A percentile compares a stretch with the other conserved stretches of the same genome.
phyloP scores from a whole-genome alignment of 2,113 vertebrate genomes.

The Pachyramphus minor region DNA sequence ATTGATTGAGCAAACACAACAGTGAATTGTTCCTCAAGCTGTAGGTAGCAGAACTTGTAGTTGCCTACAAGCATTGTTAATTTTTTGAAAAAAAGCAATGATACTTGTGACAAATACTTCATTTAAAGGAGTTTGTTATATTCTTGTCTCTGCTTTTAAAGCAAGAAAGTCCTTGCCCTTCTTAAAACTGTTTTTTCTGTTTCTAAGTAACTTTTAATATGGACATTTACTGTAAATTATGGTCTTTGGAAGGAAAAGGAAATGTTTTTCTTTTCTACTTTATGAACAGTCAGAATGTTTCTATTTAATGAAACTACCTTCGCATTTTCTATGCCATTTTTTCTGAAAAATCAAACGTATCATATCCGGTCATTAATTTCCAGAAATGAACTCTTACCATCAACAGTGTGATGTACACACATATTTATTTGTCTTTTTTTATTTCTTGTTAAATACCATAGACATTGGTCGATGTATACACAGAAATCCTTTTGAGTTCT shows the following conservation, averaged over 20 bases:
- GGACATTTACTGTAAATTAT: neutral
- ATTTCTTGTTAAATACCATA: neutral
- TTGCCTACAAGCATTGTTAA: neutral
- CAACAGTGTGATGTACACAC: neutral
- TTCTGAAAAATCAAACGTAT: neutral
- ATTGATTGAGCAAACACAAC: neutral
- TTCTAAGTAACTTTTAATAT: conserved; percentile 3
- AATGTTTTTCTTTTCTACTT: neutral
- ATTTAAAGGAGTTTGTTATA: conserved; percentile 24
- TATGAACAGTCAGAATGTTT: neutral
- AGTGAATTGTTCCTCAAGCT: neutral
- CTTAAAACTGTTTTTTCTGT: neutral
- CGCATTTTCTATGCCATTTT: neutral
- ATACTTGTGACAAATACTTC: conserved; percentile 28
- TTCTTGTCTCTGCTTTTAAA: conserved; percentile 43
- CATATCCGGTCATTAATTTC: neutral
- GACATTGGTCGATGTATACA: neutral
- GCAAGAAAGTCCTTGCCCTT: conserved; percentile 36
- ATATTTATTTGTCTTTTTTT: neutral
- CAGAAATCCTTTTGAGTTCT: neutral
- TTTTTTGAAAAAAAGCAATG: conserved; percentile 47
- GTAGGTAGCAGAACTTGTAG: neutral
- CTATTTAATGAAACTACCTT: conserved; percentile 1
- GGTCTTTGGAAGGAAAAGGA: neutral
- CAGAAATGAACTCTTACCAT: neutral